Conservation (phyloP, 2,888 invertebrate genomes). For the Spicauda simplicius region DNA sequence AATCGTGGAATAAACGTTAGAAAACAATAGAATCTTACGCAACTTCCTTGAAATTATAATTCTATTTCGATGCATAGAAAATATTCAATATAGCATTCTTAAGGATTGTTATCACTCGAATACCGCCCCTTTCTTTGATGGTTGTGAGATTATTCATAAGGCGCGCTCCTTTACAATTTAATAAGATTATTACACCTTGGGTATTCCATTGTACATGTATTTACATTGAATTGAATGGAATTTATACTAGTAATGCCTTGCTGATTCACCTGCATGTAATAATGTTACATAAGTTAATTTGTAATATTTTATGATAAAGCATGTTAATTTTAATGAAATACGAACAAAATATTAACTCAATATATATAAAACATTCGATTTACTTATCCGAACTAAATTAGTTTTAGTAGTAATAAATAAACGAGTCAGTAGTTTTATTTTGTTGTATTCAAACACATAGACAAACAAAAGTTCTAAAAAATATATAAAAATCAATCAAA, state of each 20-base stretch:
- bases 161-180: conserved; percentile 1
- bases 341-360: too few species aligned
- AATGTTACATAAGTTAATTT: too few species aligned
- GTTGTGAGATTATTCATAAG: conserved; percentile 19
- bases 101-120: conserved; percentile 7
- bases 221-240: background rate
- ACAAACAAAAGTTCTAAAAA: too few species aligned
- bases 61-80: background rate
- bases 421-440: too few species aligned
- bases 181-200: background rate
- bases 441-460: too few species aligned
- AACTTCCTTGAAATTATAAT: background rate
- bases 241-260: background rate
- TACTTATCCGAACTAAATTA: too few species aligned
- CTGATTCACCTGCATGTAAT: too few species aligned
- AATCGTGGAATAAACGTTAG: conserved; percentile 10
- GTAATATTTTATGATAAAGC: too few species aligned
- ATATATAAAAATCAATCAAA: too few species aligned
- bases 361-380: too few species aligned
- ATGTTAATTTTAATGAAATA: too few species aligned
- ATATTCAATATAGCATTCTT: conserved; percentile 4
- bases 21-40: conserved; percentile 10
- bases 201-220: background rate
- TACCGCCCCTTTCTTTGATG: conserved; percentile 10
- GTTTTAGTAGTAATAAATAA: too few species aligned